A percentile compares a stretch with the other conserved stretches of the same genome.
Evolutionary conservation across 2,888 invertebrate species (phyloP).

Genomic region (Pinctada fucata): DNA sequence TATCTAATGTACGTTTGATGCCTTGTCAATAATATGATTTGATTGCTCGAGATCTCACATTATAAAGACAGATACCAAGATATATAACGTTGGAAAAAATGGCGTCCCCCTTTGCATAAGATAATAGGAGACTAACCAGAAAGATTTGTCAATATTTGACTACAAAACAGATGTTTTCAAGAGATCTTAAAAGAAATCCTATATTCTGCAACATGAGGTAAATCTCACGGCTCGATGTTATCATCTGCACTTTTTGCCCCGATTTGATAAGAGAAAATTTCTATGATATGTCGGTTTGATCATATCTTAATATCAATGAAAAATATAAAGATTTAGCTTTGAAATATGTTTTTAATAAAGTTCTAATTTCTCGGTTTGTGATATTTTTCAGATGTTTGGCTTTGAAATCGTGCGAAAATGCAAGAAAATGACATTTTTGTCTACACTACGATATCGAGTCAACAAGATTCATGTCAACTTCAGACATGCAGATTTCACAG

Average conservation of each 20-base stretch:
- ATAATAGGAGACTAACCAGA: conserved; percentile 1
- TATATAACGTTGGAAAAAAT: not conserved
- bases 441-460: no score
- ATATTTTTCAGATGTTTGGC: no score
- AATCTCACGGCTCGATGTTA: not conserved
- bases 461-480: no score
- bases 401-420: no score
- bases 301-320: not conserved
- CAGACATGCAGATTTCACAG: no score
- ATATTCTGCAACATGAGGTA: conserved; percentile 2
- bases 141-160: conserved; percentile 25
- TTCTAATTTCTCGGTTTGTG: no score
- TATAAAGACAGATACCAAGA: not conserved
- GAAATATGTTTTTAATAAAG: not conserved
- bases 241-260: not conserved
- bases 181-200: conserved; percentile 20
- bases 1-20: not conserved
- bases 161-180: conserved; percentile 27
- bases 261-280: not conserved
- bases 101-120: not conserved
- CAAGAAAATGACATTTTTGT: no score
- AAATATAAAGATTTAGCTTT: not conserved
- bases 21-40: not conserved
- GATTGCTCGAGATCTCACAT: not conserved
- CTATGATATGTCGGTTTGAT: not conserved